phyloP scores from a whole-genome alignment of 2,113 vertebrate species.

The Lagopus muta region DNA sequence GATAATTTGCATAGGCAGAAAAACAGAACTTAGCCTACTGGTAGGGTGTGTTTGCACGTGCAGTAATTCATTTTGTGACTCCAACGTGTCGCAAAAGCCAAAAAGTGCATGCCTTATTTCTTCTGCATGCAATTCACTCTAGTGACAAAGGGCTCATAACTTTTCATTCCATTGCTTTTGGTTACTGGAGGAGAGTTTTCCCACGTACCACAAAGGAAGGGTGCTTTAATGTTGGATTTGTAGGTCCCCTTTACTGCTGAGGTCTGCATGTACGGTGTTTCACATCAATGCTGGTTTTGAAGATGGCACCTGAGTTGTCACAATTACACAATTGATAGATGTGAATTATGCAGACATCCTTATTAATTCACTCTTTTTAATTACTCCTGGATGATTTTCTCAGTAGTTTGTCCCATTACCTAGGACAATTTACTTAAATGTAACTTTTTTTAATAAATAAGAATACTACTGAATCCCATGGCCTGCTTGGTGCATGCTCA shows the following conservation, averaged over 20 bases:
- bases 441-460: background rate
- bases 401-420: background rate
- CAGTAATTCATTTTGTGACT: background rate
- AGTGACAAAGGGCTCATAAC: accelerated
- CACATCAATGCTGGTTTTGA: background rate
- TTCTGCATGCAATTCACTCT: background rate
- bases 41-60: background rate
- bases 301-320: background rate
- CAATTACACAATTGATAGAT: background rate
- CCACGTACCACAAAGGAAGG: background rate
- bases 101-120: accelerated
- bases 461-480: background rate
- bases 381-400: background rate
- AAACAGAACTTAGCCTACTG: background rate
- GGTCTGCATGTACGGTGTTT: background rate
- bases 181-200: background rate
- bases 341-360: background rate
- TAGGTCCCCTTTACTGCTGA: background rate
- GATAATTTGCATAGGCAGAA: background rate
- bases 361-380: background rate
- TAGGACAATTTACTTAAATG: background rate
- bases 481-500: background rate
- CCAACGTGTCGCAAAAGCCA: background rate
- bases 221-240: background rate
- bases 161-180: background rate